Conservation (phyloP, 2,888 invertebrate species). For the Callosobruchus maculatus region DNA sequence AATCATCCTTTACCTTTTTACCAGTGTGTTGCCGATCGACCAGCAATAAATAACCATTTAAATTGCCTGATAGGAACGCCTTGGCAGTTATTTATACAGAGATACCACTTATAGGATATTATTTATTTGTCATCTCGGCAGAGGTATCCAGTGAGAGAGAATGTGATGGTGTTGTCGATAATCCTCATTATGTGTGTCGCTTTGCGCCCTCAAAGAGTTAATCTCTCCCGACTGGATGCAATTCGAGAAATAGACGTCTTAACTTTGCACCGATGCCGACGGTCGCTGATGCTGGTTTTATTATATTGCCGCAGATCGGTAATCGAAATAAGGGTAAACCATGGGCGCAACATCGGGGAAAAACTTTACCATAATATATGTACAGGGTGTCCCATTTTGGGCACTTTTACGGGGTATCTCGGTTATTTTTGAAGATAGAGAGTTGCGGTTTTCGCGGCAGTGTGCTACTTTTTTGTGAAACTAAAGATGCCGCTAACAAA, state of each 20-base stretch:
- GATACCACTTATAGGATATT: background rate
- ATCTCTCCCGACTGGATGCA: background rate
- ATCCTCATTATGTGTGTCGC: background rate
- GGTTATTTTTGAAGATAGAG: too few relatives aligned
- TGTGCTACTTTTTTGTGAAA: too few relatives aligned
- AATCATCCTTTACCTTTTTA: background rate
- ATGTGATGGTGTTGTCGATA: background rate
- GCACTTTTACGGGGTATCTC: too few relatives aligned
- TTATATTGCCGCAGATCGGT: background rate
- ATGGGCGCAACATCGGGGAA: background rate
- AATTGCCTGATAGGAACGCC: background rate
- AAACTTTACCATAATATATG: too few relatives aligned
- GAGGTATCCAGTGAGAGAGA: background rate
- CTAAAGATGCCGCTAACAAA: too few relatives aligned
- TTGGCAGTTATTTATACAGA: background rate
- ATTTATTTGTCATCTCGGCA: background rate
- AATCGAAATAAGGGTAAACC: background rate
- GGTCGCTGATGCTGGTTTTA: background rate
- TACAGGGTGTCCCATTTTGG: too few relatives aligned
- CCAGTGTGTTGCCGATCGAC: background rate
- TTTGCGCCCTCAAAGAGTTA: background rate
- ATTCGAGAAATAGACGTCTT: background rate
- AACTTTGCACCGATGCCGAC: background rate
- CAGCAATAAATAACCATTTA: background rate
- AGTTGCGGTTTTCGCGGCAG: too few relatives aligned